Conservation (phyloP, 2,113 vertebrate genomes). For the Centropus bengalensis region DNA sequence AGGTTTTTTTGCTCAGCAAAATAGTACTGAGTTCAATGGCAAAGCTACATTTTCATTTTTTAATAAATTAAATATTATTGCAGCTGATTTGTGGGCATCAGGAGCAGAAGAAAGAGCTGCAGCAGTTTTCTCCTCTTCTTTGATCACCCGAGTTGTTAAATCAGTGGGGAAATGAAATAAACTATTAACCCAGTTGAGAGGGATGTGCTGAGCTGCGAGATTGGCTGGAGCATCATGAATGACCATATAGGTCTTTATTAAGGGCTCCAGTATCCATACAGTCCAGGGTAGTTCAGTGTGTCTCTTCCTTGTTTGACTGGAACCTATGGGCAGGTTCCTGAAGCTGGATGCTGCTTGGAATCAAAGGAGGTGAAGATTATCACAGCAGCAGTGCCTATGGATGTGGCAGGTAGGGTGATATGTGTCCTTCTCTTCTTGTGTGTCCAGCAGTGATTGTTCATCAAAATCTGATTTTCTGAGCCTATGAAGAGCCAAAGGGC, state of each 20-base stretch:
- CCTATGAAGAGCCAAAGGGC: not conserved
- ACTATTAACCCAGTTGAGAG: not conserved
- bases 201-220: not conserved
- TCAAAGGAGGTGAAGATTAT: not conserved
- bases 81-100: not conserved
- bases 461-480: not conserved
- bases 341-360: not conserved
- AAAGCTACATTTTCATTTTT: slow-evolving; percentile 19
- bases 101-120: not conserved
- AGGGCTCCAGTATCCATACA: not conserved
- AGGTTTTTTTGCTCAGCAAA: slow-evolving; percentile 9
- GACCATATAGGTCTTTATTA: not conserved
- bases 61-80: slow-evolving; percentile 32
- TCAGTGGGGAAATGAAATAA: not conserved
- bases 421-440: fast-evolving
- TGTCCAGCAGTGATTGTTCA: not conserved
- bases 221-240: not conserved
- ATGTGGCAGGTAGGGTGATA: not conserved
- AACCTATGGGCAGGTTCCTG: fast-evolving
- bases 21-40: slow-evolving; percentile 32
- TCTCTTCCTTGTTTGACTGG: not conserved
- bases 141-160: not conserved
- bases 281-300: not conserved
- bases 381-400: fast-evolving
- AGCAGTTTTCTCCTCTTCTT: not conserved